phyloP scores from a whole-genome alignment of 2,888 invertebrate species.

The Chloroclystis v-ata region DNA sequence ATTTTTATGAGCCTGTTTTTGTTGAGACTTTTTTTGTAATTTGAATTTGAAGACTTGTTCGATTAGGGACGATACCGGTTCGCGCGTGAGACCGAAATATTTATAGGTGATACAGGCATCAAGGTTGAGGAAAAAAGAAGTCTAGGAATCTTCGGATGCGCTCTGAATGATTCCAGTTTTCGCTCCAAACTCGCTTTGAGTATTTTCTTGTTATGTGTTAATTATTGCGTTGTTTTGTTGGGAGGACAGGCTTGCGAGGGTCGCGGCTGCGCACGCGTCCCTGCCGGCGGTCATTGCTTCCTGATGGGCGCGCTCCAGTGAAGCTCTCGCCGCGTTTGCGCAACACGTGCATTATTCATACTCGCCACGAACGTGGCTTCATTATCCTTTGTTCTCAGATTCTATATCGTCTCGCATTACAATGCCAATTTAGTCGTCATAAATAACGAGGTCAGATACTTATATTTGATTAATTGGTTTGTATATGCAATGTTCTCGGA shows the following conservation, averaged over 20 bases:
- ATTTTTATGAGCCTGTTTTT: constrained; percentile 39
- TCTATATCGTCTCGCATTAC: constrained; percentile 38
- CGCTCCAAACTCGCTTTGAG: not conserved
- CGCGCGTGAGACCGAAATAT: constrained; percentile 16
- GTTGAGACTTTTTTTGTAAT: constrained; percentile 36
- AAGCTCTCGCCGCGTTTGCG: constrained; percentile 51
- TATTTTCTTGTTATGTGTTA: constrained; percentile 8
- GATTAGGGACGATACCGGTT: constrained; percentile 35
- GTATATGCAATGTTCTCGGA: too few species aligned
- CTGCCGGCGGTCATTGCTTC: constrained; percentile 68
- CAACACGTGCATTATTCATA: constrained; percentile 62
- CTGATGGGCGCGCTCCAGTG: constrained; percentile 39
- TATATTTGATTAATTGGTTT: too few species aligned
- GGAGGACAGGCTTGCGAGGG: constrained; percentile 5
- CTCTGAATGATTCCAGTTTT: constrained; percentile 6
- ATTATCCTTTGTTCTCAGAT: constrained; percentile 57
- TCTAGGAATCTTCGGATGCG: constrained; percentile 4
- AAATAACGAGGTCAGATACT: too few species aligned
- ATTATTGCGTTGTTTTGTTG: constrained; percentile 15
- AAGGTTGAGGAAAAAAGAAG: constrained; percentile 24
- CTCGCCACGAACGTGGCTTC: constrained; percentile 38
- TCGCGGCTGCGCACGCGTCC: constrained; percentile 34
- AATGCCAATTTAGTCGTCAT: constrained; percentile 35
- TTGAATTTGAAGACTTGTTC: constrained; percentile 31
- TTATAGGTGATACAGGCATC: constrained; percentile 23